Base-by-base conservation (phyloP, 2,888 invertebrate genomes). In the Pemphredon lugubris region DNA sequence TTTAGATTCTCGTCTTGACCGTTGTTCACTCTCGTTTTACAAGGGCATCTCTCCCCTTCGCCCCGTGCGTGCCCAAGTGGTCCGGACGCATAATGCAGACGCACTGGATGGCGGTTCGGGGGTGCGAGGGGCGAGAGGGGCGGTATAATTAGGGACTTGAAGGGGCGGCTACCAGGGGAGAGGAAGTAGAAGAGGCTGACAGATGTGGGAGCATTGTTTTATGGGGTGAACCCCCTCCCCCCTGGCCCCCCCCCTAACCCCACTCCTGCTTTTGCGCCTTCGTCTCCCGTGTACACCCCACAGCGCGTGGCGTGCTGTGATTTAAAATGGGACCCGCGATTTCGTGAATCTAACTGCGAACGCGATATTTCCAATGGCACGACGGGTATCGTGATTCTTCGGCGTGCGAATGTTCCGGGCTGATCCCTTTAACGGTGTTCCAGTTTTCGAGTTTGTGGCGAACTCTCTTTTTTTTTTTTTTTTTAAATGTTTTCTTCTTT, bases 201-300 rank as follows among this genome's bases (percentile, higher is more conserved):
- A 89, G 89, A 89, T 89, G 89, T 89, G 89, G 89, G 89, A 89
- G 89, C 89, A 89, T 89, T 89, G 89, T 89, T 89, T 89, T 89
- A 89, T 86, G 86, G 86, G 87, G 86, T 85, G 84, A 83, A 84
- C 83, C 80, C 80, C 63, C 58, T 63, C 34, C 68, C 42, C 32
- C 26, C 57, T 45, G 32, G 13, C 20, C 45, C 39, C 34, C 47
- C 40, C 47, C 44, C 18, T 11, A 32, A 50, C 63, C 57, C 50
- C 64, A 65, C 63, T 63, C 55, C 67, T 78, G n/a, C 64, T 74
- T 80, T 78, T 78, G 63, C 69, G 59, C 80, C 78, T 79, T 76
- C 74, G 79, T 83, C 85, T 83, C 64, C 79, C 76, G 63, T 54
- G 73, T 78, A 80, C 83, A 81, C 86, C 86, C 86, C 82, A 82